A percentile compares a stretch with the other conserved stretches of the same genome.
These are phyloP conservation scores for Hesperophylax magnus DNA, from an alignment of 1,140 invertebrate genomes.

Conservation along the genomic window DNA sequence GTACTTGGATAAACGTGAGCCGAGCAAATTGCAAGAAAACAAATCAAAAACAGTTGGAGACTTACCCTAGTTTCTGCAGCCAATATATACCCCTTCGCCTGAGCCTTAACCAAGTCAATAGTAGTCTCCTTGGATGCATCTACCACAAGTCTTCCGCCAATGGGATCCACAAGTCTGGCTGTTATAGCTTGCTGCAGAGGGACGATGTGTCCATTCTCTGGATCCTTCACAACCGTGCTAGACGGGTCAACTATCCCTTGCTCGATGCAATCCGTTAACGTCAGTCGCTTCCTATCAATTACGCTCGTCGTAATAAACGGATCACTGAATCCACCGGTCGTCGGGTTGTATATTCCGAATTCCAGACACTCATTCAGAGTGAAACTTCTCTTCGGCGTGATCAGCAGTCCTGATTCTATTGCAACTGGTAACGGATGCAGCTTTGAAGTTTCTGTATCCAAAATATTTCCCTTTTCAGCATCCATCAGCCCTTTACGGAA, in stretches of 20 bases:
- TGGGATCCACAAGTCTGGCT: conserved; percentile 82
- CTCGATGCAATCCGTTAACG: conserved; percentile 82
- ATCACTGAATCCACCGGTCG: conserved; percentile 84
- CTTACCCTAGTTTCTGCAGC: conserved; percentile 94
- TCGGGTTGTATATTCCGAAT: conserved; percentile 87
- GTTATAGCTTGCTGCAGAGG: conserved; percentile 85
- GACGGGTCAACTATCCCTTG: conserved; percentile 87
- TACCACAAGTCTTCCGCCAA: conserved; percentile 78
- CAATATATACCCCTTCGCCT: conserved; percentile 88
- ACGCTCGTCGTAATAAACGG: conserved; percentile 81
- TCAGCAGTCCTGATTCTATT: conserved; percentile 83
- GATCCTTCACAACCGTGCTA: conserved; percentile 86
- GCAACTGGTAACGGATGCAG: conserved; percentile 81
- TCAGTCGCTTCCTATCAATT: conserved; percentile 78
- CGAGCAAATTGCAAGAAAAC: conserved; percentile 23
- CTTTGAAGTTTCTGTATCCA: conserved; percentile 86
- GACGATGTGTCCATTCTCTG: conserved; percentile 80
- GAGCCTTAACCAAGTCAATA: conserved; percentile 89
- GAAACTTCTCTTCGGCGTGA: conserved; percentile 82
- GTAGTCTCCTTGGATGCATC: conserved; percentile 75
- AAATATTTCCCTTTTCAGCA: conserved; percentile 85
- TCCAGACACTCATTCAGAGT: conserved; percentile 86
- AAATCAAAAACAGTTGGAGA: conserved; percentile 60
- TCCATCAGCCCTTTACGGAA: conserved; percentile 90
- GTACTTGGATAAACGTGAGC: conserved; percentile 24